Evolutionary conservation across 1,140 invertebrate genomes (phyloP).

Genomic region (Anthonomus grandis): DNA sequence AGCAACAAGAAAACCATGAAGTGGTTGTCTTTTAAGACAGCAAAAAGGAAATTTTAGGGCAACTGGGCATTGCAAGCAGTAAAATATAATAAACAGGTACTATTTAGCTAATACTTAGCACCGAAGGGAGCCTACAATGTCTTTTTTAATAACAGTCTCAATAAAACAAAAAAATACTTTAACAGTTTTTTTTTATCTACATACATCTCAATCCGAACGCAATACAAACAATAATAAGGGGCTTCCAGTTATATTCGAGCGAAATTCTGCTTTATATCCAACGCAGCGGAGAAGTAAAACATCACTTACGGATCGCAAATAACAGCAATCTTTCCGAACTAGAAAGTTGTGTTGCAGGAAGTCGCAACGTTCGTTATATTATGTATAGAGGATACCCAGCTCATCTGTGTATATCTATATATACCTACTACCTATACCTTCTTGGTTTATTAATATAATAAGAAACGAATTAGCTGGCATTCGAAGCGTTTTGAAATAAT

Average conservation of each 20-base stretch:
- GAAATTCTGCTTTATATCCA: conserved; percentile 23
- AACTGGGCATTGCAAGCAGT: too few species aligned
- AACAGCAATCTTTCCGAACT: conserved; percentile 26
- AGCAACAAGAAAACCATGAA: too few species aligned
- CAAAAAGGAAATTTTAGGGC: too few species aligned
- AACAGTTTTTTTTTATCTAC: too few species aligned
- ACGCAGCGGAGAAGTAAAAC: conserved; percentile 21
- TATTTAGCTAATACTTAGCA: too few species aligned
- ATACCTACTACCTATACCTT: too few species aligned
- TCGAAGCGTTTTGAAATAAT: conserved; percentile 22
- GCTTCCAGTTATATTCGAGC: conserved; percentile 23
- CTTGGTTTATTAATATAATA: conserved; percentile 27
- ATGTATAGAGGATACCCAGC: conserved; percentile 21
- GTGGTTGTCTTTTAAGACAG: too few species aligned
- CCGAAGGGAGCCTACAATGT: too few species aligned
- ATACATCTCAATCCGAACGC: conserved; percentile 15
- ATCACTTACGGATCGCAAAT: conserved; percentile 25
- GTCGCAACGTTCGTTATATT: conserved; percentile 15
- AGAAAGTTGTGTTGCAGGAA: conserved; percentile 25
- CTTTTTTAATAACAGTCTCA: too few species aligned
- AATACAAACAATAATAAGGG: conserved; percentile 23
- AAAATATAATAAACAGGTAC: too few species aligned
- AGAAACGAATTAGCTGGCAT: conserved; percentile 21
- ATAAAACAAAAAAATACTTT: too few species aligned
- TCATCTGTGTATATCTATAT: conserved; percentile 13